Conservation (phyloP, 1,140 invertebrate genomes). For the Danaus melanippus region DNA sequence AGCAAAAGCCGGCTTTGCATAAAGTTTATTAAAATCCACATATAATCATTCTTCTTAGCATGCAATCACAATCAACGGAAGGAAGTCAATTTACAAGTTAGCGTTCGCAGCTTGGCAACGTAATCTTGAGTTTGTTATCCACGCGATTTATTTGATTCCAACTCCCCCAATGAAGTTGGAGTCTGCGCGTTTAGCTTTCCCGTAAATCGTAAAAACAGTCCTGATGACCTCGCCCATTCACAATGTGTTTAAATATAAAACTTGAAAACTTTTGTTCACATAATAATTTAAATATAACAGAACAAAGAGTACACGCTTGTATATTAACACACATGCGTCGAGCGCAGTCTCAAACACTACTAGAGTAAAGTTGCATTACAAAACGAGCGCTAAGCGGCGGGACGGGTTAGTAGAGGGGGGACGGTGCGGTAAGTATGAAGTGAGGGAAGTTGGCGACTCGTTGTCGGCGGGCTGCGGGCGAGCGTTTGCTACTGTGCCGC, state of each 20-base stretch:
- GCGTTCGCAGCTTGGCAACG: slow-evolving; percentile 11
- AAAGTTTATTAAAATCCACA: slow-evolving; percentile 18
- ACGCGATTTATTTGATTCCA: slow-evolving; percentile 27
- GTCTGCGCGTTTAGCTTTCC: slow-evolving; percentile 31
- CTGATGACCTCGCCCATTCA: slow-evolving; percentile 48
- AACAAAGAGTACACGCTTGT: slow-evolving; percentile 27
- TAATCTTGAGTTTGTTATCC: slow-evolving; percentile 32
- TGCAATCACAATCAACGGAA: slow-evolving; percentile 20
- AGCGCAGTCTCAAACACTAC: slow-evolving; percentile 32
- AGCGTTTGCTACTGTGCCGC: slow-evolving; percentile 1
- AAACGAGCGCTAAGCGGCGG: slow-evolving; percentile 31
- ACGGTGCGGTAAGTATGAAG: slow-evolving; percentile 19
- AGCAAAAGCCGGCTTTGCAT: slow-evolving; percentile 34
- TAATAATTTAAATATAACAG: slow-evolving; percentile 30
- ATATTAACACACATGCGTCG: slow-evolving; percentile 23
- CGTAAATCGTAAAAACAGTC: slow-evolving; percentile 25
- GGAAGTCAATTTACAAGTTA: slow-evolving; percentile 18
- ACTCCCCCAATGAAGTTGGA: slow-evolving; percentile 23
- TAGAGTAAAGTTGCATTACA: slow-evolving; percentile 41
- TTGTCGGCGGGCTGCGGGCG: slow-evolving; percentile 10
- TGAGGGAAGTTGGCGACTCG: slow-evolving; percentile 18
- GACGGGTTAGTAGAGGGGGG: slow-evolving; percentile 24
- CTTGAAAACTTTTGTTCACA: slow-evolving; percentile 46
- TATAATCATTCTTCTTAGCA: slow-evolving; percentile 21
- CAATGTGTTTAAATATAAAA: slow-evolving; percentile 25